Evolutionary conservation across 2,113 vertebrate species (phyloP).

Genomic region (Labrus mixtus): DNA sequence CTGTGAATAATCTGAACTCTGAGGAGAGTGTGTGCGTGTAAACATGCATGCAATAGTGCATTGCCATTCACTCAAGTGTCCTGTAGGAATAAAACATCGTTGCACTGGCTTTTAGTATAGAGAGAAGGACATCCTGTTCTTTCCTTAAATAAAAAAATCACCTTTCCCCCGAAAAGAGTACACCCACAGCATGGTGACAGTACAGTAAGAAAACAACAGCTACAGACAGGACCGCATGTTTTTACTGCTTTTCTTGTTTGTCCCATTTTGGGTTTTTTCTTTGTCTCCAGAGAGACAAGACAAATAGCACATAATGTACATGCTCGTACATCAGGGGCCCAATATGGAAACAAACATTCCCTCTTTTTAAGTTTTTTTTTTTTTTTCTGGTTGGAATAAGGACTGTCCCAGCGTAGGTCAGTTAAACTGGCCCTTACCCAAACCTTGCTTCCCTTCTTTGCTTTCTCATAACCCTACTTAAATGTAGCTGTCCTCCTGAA

Average conservation of each 20-base stretch:
- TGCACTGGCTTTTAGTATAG: background rate
- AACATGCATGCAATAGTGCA: background rate
- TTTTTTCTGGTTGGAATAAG: background rate
- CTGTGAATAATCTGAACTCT: conserved; percentile 26
- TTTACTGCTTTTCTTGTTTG: background rate
- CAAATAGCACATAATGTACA: background rate
- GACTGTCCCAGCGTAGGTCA: background rate
- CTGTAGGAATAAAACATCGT: background rate
- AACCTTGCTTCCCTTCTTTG: background rate
- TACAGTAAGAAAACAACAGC: background rate
- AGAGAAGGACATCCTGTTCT: conserved; percentile 32
- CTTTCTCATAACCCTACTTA: background rate
- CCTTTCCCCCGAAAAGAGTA: background rate
- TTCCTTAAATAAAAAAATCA: conserved; percentile 10
- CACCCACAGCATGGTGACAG: conserved; percentile 1
- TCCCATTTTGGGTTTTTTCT: background rate
- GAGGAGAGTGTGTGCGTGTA: background rate
- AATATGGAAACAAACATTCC: background rate
- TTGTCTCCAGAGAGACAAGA: background rate
- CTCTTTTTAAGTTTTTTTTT: background rate
- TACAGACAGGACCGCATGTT: background rate
- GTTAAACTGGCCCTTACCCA: background rate
- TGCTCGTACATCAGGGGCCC: background rate
- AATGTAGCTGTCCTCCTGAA: background rate
- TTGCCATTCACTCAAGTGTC: conserved; percentile 13